phyloP scores from a whole-genome alignment of 2,113 vertebrate species.

The Eretmochelys imbricata region DNA sequence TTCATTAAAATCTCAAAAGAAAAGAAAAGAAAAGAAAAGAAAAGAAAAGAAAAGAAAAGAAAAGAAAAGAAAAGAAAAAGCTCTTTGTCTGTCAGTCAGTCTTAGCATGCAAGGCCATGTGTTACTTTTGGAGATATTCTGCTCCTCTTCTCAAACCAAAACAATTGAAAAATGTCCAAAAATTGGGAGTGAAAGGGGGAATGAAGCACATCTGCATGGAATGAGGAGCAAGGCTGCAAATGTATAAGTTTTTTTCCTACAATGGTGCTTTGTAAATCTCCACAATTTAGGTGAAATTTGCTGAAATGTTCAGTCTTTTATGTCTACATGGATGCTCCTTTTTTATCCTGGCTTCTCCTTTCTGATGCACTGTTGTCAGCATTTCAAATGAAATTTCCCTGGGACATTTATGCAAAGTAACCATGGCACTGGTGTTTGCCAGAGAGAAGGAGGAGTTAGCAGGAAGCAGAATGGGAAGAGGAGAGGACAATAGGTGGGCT shows the following conservation, averaged over 20 bases:
- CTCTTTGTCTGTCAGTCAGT: neutral
- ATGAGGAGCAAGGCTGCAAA: neutral
- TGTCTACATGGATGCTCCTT: neutral
- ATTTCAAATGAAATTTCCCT: slow-evolving; percentile 8
- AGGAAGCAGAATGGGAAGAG: neutral
- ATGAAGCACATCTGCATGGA: fast-evolving
- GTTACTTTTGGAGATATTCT: neutral
- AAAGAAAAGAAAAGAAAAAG: no score
- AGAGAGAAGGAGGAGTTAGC: neutral
- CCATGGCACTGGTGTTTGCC: neutral
- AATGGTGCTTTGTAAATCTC: neutral
- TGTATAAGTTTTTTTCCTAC: neutral
- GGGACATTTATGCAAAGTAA: neutral
- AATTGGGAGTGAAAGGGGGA: neutral
- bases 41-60: no score
- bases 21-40: neutral
- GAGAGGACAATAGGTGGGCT: fast-evolving
- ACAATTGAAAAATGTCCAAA: neutral
- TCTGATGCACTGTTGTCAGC: neutral
- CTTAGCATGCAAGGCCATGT: neutral
- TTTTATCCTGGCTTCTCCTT: neutral
- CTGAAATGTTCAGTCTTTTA: slow-evolving; percentile 25
- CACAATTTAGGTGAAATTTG: neutral
- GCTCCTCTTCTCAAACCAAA: neutral
- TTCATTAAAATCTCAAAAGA: neutral